Conservation (phyloP, 2,797 vertebrate genomes). For the Zonotrichia albicollis region DNA sequence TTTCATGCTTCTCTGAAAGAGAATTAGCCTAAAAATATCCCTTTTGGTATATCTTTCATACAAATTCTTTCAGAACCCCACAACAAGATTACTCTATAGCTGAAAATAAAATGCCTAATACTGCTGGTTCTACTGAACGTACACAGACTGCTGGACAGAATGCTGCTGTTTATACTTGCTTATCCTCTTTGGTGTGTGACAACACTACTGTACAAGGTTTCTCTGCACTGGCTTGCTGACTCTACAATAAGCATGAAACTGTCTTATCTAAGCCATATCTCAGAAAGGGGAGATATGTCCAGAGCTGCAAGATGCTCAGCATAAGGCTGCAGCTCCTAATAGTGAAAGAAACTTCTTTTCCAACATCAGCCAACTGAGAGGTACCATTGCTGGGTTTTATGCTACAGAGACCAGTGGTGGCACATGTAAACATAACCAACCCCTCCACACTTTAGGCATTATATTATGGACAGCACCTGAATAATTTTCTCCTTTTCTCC, state of each 20-base stretch:
- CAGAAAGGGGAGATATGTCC: neutral
- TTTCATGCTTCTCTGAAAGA: neutral
- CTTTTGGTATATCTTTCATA: neutral
- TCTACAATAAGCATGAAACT: neutral
- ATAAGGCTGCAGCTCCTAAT: neutral
- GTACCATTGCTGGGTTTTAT: neutral
- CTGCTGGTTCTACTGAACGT: neutral
- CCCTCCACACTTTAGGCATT: neutral
- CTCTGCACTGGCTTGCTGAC: neutral
- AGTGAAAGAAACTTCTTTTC: neutral
- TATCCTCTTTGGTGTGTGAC: neutral
- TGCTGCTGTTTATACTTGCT: neutral
- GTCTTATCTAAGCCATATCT: neutral
- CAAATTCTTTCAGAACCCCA: neutral
- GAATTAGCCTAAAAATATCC: neutral
- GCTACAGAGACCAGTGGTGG: neutral
- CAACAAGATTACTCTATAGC: neutral
- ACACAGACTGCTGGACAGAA: neutral
- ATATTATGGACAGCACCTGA: neutral
- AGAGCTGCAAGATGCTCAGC: neutral
- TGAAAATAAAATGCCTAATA: neutral
- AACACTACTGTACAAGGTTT: neutral
- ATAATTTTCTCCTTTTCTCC: neutral
- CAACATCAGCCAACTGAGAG: neutral
- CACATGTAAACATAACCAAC: rapidly evolving